Evolutionary conservation across 2,888 invertebrate species (phyloP), one percentile per base, ranked within the genome.

Genomic region (Euplagia quadripunctaria): DNA sequence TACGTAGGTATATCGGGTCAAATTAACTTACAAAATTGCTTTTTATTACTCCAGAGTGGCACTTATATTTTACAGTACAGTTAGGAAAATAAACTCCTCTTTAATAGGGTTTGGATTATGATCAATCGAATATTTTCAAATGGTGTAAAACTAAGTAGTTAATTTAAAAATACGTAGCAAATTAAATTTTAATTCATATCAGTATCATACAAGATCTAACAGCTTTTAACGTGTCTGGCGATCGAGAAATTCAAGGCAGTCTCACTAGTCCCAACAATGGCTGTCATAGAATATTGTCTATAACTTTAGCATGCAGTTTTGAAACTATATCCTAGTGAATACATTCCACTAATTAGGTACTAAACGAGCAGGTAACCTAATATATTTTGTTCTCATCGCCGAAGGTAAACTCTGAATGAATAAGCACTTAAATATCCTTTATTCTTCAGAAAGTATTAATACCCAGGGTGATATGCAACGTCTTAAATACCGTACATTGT

Each of bases 291-390:
- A 72, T 61, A 63, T 61, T 71, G 70, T 74, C 66, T 42, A 66
- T 11, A 74, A 74, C 73, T 71, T 51, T 55, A 70, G 64, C 70
- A 74, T n/a, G 64, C 65, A 72, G 51, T 75, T 79, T 31, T 63
- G 46, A 68, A 58, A 72, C 61, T 71, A 67, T 71, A 63, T 72
- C 41, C 9, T 51, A 68, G 16, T 61, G 66, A 76, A 76, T 68
- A 68, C 68, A 74, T 75, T 81, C 79, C 74, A 51, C 71, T 77
- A 77, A 72, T 81, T 55, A 71, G 43, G 4, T 73, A 70, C 69
- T 75, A n/a, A 79, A 75, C 58, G 31, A 64, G 64, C 31, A 68
- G 69, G 65, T 64, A 68, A 58, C 31, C 16, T 31, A 71, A 71
- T 63, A 64, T 64, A 49, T 52, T 73, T 61, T 71, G 68, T 65